A percentile compares a stretch with the other conserved stretches of the same genome.
phyloP scores from a whole-genome alignment of 2,113 vertebrate genomes.

The Zosterops lateralis region DNA sequence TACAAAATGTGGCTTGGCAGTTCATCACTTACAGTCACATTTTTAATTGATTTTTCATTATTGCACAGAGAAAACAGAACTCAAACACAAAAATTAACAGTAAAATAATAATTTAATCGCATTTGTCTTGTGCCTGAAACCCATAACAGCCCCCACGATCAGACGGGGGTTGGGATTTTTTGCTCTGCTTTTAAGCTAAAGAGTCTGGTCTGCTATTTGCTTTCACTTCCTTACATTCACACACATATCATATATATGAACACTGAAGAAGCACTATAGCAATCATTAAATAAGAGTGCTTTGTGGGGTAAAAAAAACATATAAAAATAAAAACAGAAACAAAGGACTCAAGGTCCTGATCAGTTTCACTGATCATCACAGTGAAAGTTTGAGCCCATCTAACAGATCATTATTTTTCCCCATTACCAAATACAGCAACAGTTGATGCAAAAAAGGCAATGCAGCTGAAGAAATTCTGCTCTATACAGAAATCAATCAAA shows the following conservation, averaged over 20 bases:
- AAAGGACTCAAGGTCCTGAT: not conserved
- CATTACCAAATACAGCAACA: not conserved
- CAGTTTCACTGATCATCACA: not conserved
- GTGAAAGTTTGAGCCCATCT: not conserved
- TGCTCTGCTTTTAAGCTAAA: not conserved
- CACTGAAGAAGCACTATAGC: not conserved
- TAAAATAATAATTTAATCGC: not conserved
- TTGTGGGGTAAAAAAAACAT: not conserved
- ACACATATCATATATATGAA: not conserved
- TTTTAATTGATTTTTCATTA: not conserved
- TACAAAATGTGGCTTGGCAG: not conserved
- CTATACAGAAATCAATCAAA: not conserved
- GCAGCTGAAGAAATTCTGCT: not conserved
- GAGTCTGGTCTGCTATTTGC: not conserved
- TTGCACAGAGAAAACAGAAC: not conserved
- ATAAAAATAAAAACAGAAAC: not conserved
- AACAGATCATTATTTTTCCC: not conserved
- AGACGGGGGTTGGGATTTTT: not conserved
- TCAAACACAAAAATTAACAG: not conserved
- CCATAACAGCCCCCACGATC: not conserved
- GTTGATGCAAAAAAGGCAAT: not conserved
- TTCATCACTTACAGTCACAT: not conserved
- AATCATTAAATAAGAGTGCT: not conserved
- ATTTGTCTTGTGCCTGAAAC: not conserved
- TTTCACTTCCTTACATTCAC: not conserved